phyloP scores from a whole-genome alignment of 2,797 vertebrate species.

The Threskiornis aethiopicus region DNA sequence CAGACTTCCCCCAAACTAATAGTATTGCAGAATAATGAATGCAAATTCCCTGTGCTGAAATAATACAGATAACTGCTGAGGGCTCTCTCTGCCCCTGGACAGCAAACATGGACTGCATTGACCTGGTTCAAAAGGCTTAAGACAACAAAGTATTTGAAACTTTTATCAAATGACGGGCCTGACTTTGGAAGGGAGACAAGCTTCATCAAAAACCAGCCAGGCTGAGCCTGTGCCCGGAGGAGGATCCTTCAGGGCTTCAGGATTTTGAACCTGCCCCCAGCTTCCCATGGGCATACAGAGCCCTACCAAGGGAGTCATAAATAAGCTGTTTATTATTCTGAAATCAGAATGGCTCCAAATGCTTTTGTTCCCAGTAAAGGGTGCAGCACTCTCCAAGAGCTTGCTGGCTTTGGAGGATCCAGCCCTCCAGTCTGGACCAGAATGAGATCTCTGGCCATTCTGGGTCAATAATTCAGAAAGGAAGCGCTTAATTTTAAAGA shows the following conservation, averaged over 20 bases:
- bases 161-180: background rate
- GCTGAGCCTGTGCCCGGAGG: background rate
- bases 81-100: background rate
- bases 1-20: background rate
- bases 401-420: background rate
- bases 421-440: background rate
- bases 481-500: background rate
- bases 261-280: background rate
- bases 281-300: background rate
- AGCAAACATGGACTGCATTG: background rate
- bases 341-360: background rate
- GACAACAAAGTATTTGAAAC: background rate
- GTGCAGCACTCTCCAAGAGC: background rate
- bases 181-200: background rate
- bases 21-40: background rate
- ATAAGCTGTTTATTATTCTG: background rate
- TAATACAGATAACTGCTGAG: background rate
- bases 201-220: background rate
- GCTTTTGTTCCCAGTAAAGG: background rate
- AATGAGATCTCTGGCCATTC: background rate
- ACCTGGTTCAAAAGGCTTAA: conserved; percentile 8
- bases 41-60: conserved; percentile 8
- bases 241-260: background rate
- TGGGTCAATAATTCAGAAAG: background rate
- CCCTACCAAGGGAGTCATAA: background rate